Base-by-base conservation (phyloP, 2,888 invertebrate genomes). In the Crocallis elinguaria region DNA sequence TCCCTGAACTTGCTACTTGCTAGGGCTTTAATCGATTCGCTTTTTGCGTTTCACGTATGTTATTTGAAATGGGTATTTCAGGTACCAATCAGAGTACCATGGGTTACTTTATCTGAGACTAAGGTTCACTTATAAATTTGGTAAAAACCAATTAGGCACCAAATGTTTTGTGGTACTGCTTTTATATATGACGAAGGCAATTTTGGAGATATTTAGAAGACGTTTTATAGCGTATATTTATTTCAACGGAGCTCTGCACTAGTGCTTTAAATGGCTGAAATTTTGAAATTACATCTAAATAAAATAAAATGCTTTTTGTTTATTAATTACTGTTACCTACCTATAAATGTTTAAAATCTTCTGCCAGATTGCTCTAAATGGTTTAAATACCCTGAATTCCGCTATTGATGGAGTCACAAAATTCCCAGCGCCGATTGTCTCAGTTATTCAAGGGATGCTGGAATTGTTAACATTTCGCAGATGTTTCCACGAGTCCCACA, bases 401-500 rank as follows among this genome's bases (percentile, higher is more conserved):
- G 11, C 30, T 30, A 43, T 29, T 33, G 44, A 39, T 29, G 33
- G 44, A 45, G 33, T 27, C 43, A 32, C n/a, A 21, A 14, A 30
- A 51, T 39, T 44, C 51, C 37, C 46, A 14, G 29, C 27, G 32
- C 51, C 44, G 45, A 52, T 52, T 46, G 52, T 45, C 46, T 41
- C 42, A 23, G 30, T 23, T 37, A 52, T 46, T 52, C 45, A 29
- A 48, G 12, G 17, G 46, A 17, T 17, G 29, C 41, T 41, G 8
- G 36, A n/a, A 52, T 46, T 46, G 52, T 52, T 46, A 52, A 52
- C 52, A 52, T 46, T 52, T 46, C 42, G 19, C 51, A 45, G 44
- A 45, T 45, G 37, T 19, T 45, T 33, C 39, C 4, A 8, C 33
- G 38, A 13, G 35, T n/a, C 32, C 30, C 12, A 44, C 43, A 37